Evolutionary conservation across 2,797 vertebrate species (phyloP).

Genomic region (Tachyglossus aculeatus): DNA sequence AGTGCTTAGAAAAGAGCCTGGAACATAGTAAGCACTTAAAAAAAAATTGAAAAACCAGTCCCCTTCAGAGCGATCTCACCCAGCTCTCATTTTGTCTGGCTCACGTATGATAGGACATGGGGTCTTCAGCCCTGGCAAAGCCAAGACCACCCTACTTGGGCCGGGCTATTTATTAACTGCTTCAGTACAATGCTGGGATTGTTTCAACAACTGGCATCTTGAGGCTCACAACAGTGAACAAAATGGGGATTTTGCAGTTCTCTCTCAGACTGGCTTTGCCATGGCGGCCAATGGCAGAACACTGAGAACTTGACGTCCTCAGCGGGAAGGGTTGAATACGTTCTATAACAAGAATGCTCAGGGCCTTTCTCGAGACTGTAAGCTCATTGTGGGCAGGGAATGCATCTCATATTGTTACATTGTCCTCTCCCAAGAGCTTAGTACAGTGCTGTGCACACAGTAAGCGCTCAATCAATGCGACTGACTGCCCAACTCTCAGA

Average conservation of each 20-base stretch:
- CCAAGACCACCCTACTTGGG: not conserved
- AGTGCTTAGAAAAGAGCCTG: too few species aligned
- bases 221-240: not conserved
- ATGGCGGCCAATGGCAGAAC: not conserved
- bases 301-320: not conserved
- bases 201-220: too few species aligned
- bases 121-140: not conserved
- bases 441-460: too few species aligned
- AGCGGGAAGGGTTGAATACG: not conserved
- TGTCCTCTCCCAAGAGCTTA: too few species aligned
- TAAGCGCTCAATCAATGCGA: too few species aligned
- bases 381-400: too few species aligned
- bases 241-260: too few species aligned
- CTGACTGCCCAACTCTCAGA: too few species aligned
- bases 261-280: not conserved
- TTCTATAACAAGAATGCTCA: not conserved
- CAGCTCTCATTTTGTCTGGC: constrained; percentile 16
- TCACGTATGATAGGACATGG: not conserved
- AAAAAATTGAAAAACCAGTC: not conserved
- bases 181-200: constrained; percentile 34
- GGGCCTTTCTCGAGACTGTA: too few species aligned
- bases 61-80: not conserved
- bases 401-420: too few species aligned
- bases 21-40: too few species aligned
- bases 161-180: constrained; percentile 47